Base-by-base conservation (phyloP, 2,113 vertebrate genomes). In the Merops nubicus region DNA sequence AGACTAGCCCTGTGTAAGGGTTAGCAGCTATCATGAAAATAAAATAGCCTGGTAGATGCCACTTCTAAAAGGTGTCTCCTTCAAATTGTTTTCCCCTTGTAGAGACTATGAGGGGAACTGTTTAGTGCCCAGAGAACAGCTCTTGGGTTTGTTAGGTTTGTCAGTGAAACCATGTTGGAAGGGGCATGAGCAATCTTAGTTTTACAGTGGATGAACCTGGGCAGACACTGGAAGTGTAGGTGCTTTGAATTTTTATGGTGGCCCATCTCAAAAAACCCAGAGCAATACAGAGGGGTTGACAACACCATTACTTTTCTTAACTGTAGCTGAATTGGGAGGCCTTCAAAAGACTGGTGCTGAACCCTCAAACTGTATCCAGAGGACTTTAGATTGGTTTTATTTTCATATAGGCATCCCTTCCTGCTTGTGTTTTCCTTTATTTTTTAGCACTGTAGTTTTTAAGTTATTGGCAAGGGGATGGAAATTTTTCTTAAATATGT, bases 391-490 rank as follows among this genome's bases (percentile, higher is more conserved):
- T 75, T 47, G 77, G 40, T 72, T 94, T 83, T 85, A 57, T 89
- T 90, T 85, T 93, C 90, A 62, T 73, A 23, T n/a, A 56, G 42
- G n/a, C 36, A 56, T 12, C 2, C 48, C 48, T 88, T 90, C 77
- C 82, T 75, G 82, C 79, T 91, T 96, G 85, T 94, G 53, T 85
- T 79, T 76, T 87, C 59, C 68, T 60, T 47, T 15, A 51, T 85
- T 91, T 90, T 88, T 90, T 79, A 91, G 65, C 31, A 45, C 31
- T 48, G 48, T 14, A 69, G 36, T 29, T 92, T 94, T 93, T 48
- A 83, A 72, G 0, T 64, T 85, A 36, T 42, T 80, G 78, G 40
- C 45, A 69, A 79, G 42, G 33, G 57, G 80, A n/a, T 88, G 15
- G 40, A 88, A 90, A 86, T 86, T 90, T 80, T 73, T 57, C 63